Conservation (phyloP, 1,140 invertebrate species). For the Pteromalus puparum region DNA sequence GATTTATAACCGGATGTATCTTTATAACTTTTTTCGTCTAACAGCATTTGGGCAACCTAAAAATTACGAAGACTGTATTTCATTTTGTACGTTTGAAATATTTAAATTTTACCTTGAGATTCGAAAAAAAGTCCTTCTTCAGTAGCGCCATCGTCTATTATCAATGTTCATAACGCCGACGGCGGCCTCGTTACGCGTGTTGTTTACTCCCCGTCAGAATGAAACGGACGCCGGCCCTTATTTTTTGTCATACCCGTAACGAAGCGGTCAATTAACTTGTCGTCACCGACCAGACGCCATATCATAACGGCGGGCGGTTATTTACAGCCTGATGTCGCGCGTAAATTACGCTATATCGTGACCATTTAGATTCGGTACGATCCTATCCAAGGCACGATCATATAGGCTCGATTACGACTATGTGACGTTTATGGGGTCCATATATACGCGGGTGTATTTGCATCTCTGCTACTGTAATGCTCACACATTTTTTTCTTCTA, state of each 20-base stretch:
- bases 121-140: too few relatives aligned
- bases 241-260: not conserved
- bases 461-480: too few relatives aligned
- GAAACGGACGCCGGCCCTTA: not conserved
- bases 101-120: not conserved
- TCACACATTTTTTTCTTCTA: not conserved
- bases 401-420: too few relatives aligned
- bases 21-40: conserved; percentile 1
- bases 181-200: too few relatives aligned
- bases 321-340: not conserved
- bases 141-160: too few relatives aligned
- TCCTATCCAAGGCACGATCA: too few relatives aligned
- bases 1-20: conserved; percentile 25
- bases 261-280: not conserved
- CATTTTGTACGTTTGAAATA: not conserved
- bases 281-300: not conserved
- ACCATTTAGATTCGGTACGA: too few relatives aligned
- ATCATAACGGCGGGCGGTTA: not conserved
- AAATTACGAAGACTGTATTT: not conserved
- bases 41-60: conserved; percentile 8
- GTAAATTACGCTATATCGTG: not conserved
- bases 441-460: too few relatives aligned
- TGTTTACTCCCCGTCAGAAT: too few relatives aligned
- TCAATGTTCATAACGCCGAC: too few relatives aligned
- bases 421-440: too few relatives aligned